Evolutionary conservation across 1,140 invertebrate genomes (phyloP), one percentile per base, ranked within the genome.

Genomic region (Laupala kohalensis): DNA sequence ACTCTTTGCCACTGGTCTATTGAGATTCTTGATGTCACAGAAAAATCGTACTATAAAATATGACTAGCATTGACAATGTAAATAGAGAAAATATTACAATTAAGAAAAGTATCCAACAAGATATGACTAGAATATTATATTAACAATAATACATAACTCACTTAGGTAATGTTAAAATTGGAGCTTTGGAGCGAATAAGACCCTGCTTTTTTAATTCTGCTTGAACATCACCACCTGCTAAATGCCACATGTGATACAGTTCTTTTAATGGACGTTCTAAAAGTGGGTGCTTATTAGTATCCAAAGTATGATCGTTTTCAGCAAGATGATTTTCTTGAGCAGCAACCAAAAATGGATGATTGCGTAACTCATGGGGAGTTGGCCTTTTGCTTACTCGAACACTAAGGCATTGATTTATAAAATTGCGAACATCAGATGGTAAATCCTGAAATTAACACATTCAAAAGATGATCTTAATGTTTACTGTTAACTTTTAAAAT

Each of bases 221-320:
- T 72, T 93, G 90, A 64, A 97, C 90, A 83, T 98, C 95, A 1
- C 96, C 96, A 29, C 96, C 96, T 25, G 96, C 92, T 66, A 98
- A 81, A 78, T 94, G 91, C 97, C 97, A 99, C 77, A 96, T 87
- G 81, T 97, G 91, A 81, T 97, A 98, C 5, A 97, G 84, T 77
- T 94, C 91, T 71, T 92, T 85, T 76, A 95, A 81, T 72, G 85
- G 85, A 73, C 89, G 84, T 30, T 85, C 83, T 77, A 86, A 83
- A 12, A 88, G 75, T 27, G 67, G 86, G 84, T 29, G 80, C 80
- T 25, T 82, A 79, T 70, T 78, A 53, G n/a, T 63, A 28, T 28
- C 30, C 9, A 23, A 19, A 6, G 4, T 30, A 64, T 53, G 28
- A 28, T n/a, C 12, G 5, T 13, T 29, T 5, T 68, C 6, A 12